Percentiles rank a stretch among this genome's conserved stretches.
Conservation (phyloP, 2,888 invertebrate genomes). For the Agrotis segetum region DNA sequence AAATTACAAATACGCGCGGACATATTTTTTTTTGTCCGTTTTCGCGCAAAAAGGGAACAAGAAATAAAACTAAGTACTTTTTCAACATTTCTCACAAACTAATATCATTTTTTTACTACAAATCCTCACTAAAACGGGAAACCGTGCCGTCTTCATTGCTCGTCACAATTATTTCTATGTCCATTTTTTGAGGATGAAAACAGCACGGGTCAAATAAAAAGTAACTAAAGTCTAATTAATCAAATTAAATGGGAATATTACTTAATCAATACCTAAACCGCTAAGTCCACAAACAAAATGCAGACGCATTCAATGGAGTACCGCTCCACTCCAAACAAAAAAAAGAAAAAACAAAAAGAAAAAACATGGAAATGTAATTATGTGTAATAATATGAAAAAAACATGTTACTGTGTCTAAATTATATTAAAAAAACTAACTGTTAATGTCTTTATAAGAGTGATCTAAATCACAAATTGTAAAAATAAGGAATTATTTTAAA, state of each 20-base stretch:
- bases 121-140: constrained; percentile 74
- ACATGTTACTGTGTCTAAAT: constrained; percentile 82
- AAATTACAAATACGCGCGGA: constrained; percentile 50
- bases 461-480: constrained; percentile 88
- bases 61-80: constrained; percentile 66
- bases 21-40: constrained; percentile 31
- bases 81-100: constrained; percentile 72
- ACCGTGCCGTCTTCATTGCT: constrained; percentile 79
- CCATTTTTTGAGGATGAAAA: constrained; percentile 73
- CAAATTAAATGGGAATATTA: constrained; percentile 87
- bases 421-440: constrained; percentile 83
- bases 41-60: constrained; percentile 59
- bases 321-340: constrained; percentile 69
- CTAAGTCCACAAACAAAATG: constrained; percentile 81
- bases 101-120: constrained; percentile 77
- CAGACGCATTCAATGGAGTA: constrained; percentile 78
- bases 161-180: constrained; percentile 58
- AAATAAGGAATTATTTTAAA: constrained; percentile 84
- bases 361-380: constrained; percentile 82
- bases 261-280: constrained; percentile 84
- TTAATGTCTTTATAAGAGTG: constrained; percentile 91
- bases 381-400: constrained; percentile 70
- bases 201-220: constrained; percentile 76
- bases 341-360: constrained; percentile 67
- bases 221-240: constrained; percentile 81